Evolutionary conservation across 2,797 vertebrate genomes (phyloP), one percentile per base, ranked within the genome.

Genomic region (Myotis vivesi): DNA sequence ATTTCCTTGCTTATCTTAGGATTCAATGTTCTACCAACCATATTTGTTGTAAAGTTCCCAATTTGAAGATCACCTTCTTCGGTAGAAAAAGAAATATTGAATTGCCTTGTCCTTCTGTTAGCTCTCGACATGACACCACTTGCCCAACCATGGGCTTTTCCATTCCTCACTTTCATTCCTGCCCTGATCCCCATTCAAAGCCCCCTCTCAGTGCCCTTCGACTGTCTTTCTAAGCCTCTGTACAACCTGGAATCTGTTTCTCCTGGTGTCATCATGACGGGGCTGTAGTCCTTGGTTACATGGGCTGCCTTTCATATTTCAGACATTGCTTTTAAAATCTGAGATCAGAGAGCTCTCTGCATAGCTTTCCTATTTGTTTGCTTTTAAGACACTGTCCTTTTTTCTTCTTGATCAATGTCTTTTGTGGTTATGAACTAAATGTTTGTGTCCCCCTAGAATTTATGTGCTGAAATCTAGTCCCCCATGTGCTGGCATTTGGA

Each of bases 241-340:
- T 20, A 19, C 7, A 36, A 11, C 55, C 51, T 76, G 16, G 33
- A 3, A 41, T 92, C 25, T 19, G 8, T 57, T 41, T 85, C 62
- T 62, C 69, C 41, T 13, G 6, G 4, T 30, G 33, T 77, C 11
- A 0, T 59, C n/a, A 23, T 5, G 44, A 22, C 16, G 59, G 30
- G 12, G 53, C 77, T 55, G 13, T 53, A 55, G 38, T 75, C 36
- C 51, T 88, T 57, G 30, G 22, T 87, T 69, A 25, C 46, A 46
- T 4, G 8, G 17, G 28, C 8, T 19, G 82, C 77, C 57, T 81
- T 90, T 55, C 11, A 0, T n/a, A 79, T 49, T 94, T 88, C 9
- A 71, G 30, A 33, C n/a, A 51, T 95, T 94, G 92, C 72, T 87
- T 91, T 55, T 55, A 80, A 44, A 91, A 76, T 53, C 49, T 55